Evolutionary conservation across 1,140 invertebrate species (phyloP).

Genomic region (Paraescarpia echinospica): DNA sequence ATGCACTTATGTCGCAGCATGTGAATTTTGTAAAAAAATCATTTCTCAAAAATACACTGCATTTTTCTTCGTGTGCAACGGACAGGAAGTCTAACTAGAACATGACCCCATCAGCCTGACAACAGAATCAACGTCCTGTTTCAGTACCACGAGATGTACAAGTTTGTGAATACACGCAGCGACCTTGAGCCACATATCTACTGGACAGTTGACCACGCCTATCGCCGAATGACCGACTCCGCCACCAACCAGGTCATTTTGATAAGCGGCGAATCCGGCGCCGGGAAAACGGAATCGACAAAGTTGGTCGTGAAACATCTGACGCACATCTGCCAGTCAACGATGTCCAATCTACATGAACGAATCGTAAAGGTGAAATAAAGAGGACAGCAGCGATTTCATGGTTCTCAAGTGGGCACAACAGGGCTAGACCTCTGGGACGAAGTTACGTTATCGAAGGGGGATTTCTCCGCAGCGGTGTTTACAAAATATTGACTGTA

Average conservation of each 20-base stretch:
- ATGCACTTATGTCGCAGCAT: no score
- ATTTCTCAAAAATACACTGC: no score
- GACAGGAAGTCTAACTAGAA: no score
- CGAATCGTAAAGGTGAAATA: constrained; percentile 9
- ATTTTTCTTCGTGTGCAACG: no score
- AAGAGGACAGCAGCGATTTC: no score
- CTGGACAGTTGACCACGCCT: constrained; percentile 75
- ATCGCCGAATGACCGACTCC: constrained; percentile 72
- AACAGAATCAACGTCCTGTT: not conserved
- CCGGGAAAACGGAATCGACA: constrained; percentile 65
- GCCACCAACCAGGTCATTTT: constrained; percentile 30
- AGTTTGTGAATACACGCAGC: constrained; percentile 67
- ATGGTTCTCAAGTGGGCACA: no score
- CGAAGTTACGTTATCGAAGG: no score
- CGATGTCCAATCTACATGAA: not conserved
- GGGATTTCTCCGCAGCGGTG: no score
- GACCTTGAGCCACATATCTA: constrained; percentile 86
- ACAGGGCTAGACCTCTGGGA: no score
- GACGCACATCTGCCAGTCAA: constrained; percentile 28
- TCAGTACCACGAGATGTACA: constrained; percentile 10
- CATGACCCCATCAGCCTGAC: no score
- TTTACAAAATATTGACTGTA: no score
- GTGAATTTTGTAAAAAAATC: no score
- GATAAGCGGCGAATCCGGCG: constrained; percentile 91
- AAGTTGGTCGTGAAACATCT: constrained; percentile 57